Evolutionary conservation across 2,888 invertebrate species (phyloP).

Genomic region (Erannis defoliaria): DNA sequence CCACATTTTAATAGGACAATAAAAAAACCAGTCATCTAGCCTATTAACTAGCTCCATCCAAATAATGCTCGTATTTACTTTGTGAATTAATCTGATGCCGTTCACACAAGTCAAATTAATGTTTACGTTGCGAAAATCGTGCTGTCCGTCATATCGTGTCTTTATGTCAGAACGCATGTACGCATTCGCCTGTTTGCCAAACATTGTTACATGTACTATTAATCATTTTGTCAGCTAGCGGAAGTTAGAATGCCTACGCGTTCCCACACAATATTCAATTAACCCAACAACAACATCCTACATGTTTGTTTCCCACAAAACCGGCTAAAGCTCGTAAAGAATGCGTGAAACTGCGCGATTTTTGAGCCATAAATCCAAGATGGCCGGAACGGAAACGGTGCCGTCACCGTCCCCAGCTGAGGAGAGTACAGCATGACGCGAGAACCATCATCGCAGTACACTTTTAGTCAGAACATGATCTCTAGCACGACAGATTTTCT

Average conservation of each 20-base stretch:
- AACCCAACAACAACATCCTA: constrained; percentile 33
- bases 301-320: constrained; percentile 29
- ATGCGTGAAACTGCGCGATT: constrained; percentile 30
- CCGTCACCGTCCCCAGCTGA: constrained; percentile 58
- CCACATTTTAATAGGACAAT: no score
- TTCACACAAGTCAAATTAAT: neutral
- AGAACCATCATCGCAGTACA: constrained; percentile 24
- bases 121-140: neutral
- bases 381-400: constrained; percentile 69
- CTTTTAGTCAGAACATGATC: constrained; percentile 11
- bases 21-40: no score
- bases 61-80: no score
- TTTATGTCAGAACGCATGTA: constrained; percentile 10
- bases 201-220: constrained; percentile 32
- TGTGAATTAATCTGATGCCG: no score
- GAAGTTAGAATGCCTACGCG: constrained; percentile 31
- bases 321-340: constrained; percentile 30
- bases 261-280: constrained; percentile 37
- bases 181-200: constrained; percentile 27
- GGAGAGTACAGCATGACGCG: constrained; percentile 55
- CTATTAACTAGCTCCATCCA: no score
- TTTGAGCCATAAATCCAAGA: constrained; percentile 57
- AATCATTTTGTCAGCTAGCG: constrained; percentile 31
- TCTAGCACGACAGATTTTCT: neutral
- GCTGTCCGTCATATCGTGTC: neutral